phyloP scores from a whole-genome alignment of 2,888 invertebrate genomes.

The Alloplasta piceator region DNA sequence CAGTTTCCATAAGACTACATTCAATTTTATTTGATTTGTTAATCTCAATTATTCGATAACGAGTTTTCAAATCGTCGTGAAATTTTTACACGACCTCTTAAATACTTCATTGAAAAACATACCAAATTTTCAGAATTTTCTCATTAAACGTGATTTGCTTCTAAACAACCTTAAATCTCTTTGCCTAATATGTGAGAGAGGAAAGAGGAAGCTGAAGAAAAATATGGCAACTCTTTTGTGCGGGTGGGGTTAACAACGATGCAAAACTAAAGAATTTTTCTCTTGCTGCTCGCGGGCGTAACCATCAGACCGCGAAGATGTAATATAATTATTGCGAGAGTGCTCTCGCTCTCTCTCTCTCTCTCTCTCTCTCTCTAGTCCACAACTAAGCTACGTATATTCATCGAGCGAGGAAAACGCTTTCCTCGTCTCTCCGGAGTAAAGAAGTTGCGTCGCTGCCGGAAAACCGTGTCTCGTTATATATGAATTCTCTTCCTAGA shows the following conservation, averaged over 20 bases:
- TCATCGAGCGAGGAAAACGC: not conserved
- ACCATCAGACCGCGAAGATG: slow-evolving; percentile 80
- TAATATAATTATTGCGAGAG: slow-evolving; percentile 78
- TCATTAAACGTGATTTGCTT: not conserved
- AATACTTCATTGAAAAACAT: no score
- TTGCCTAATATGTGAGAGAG: not conserved
- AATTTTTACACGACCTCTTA: no score
- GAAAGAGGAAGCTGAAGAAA: not conserved
- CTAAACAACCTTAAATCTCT: no score
- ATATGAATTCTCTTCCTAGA: slow-evolving; percentile 53
- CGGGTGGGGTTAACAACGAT: slow-evolving; percentile 13
- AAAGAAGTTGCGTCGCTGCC: slow-evolving; percentile 44
- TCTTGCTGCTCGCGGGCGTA: slow-evolving; percentile 57
- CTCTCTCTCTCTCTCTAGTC: slow-evolving; percentile 43
- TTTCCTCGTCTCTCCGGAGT: no score
- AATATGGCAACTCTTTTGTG: not conserved
- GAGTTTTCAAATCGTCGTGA: no score
- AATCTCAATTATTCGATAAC: no score
- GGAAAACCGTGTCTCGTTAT: slow-evolving; percentile 27
- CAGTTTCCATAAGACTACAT: no score
- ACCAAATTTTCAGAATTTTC: no score
- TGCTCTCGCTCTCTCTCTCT: slow-evolving; percentile 65
- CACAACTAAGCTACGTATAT: no score
- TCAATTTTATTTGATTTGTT: no score
- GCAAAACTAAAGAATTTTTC: slow-evolving; percentile 18